Evolutionary conservation across 2,113 vertebrate species (phyloP), one percentile per base, ranked within the genome.

Genomic region (Scolopax mira): DNA sequence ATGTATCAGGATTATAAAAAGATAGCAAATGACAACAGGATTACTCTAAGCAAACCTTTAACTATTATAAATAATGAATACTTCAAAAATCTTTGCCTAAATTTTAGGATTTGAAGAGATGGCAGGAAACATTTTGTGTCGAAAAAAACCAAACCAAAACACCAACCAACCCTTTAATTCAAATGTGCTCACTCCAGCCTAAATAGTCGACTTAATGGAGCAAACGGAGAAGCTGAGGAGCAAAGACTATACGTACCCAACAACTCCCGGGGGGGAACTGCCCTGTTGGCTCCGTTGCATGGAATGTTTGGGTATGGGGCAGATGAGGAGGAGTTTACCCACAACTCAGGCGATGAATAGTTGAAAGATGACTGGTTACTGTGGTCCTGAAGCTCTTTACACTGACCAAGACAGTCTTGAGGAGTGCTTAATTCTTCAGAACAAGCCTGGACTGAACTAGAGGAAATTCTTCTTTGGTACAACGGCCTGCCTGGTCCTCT

Each of bases 401-500:
- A 97, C 94, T 97, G 98, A 94, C 97, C 98, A 96, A 93, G 98
- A 78, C 97, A 98, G 93, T 98, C 99, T 98, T 97, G 99, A 98
- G 97, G 98, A 97, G 97, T 91, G 94, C 92, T 98, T 77, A 95
- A 96, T 92, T 98, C 99, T 98, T 99, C 99, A 98, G 98, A 98
- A 97, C 97, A 99, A 93, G 98, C 98, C 96, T 98, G 98, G 84
- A 98, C 98, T 98, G 99, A 99, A 98, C 98, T 99, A 96, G 99
- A 99, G 82, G 99, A 99, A 98, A 99, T 99, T 97, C 99, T 98
- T 96, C 99, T 99, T 98, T 99, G 99, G 98, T 99, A 99, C 96
- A 99, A 99, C 46, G 99, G 99, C 99, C 99, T 98, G 80, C 99
- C 99, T 35, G 99, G 99, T 97, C 99, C 99, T 98, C 99, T 98